These are phyloP conservation scores for Macrocentrus cingulum DNA, from an alignment of 1,140 invertebrate genomes.

Conservation along the genomic window DNA sequence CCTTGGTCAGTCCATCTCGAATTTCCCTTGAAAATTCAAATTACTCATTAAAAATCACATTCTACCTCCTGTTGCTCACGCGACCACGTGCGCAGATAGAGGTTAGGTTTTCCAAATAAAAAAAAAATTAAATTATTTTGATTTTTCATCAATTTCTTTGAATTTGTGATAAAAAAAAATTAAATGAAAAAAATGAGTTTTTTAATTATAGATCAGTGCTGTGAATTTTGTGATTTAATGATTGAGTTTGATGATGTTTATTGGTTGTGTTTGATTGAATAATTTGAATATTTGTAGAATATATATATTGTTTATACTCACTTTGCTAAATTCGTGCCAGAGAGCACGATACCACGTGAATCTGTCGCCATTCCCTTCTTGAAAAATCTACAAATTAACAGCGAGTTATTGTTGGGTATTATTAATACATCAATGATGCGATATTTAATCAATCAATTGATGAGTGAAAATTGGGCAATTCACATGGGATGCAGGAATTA, in stretches of 20 bases:
- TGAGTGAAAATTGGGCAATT: constrained; percentile 3
- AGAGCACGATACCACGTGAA: constrained; percentile 42
- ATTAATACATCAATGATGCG: constrained; percentile 21
- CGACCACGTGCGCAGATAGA: too few relatives aligned
- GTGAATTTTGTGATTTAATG: not conserved
- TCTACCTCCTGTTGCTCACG: too few relatives aligned
- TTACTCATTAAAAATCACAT: not conserved
- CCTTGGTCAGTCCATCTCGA: constrained; percentile 66
- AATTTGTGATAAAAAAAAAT: not conserved
- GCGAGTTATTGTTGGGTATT: not conserved
- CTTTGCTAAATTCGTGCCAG: constrained; percentile 46
- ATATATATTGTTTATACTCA: too few relatives aligned
- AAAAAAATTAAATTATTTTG: too few relatives aligned
- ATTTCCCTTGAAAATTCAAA: constrained; percentile 70
- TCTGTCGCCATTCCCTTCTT: constrained; percentile 40
- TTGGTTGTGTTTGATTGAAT: too few relatives aligned
- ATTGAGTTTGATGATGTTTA: too few relatives aligned
- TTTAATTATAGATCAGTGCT: not conserved
- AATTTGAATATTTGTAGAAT: not conserved
- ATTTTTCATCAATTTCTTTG: too few relatives aligned
- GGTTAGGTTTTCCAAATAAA: too few relatives aligned
- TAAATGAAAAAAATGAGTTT: too few relatives aligned
- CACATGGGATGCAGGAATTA: not conserved
- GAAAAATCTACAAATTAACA: constrained; percentile 33
- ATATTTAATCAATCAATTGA: constrained; percentile 12